Conservation (phyloP, 1,140 invertebrate genomes). For the Drosophila parvula region DNA sequence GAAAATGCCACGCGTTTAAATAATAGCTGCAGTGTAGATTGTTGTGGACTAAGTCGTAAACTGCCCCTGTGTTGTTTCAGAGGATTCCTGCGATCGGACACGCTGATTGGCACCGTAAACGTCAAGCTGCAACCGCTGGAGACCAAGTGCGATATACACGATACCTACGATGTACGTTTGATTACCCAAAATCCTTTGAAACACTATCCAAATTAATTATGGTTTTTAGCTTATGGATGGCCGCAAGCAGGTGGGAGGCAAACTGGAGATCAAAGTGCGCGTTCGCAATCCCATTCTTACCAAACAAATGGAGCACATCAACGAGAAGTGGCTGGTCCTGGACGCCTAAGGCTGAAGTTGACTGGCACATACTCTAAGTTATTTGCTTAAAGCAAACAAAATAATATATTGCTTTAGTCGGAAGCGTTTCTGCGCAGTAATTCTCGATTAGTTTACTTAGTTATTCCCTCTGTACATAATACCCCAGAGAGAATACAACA, state of each 20-base stretch:
- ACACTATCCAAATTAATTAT: constrained; percentile 18
- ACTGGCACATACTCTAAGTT: not conserved
- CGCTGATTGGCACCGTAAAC: constrained; percentile 92
- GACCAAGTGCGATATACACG: constrained; percentile 93
- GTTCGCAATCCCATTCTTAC: constrained; percentile 95
- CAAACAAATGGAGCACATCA: constrained; percentile 95
- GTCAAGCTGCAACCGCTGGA: constrained; percentile 94
- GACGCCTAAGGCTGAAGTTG: constrained; percentile 83
- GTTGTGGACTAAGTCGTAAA: constrained; percentile 84
- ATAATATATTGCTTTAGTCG: constrained; percentile 33
- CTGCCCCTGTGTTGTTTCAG: constrained; percentile 88
- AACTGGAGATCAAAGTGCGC: constrained; percentile 95
- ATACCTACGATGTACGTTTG: constrained; percentile 94
- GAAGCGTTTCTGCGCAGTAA: not conserved
- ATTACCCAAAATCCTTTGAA: no score
- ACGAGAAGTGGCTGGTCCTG: constrained; percentile 96
- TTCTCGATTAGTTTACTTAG: constrained; percentile 12
- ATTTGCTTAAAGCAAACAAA: constrained; percentile 44
- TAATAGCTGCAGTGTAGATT: constrained; percentile 82
- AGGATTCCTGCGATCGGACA: constrained; percentile 94
- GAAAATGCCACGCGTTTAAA: constrained; percentile 46
- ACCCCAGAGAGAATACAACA: constrained; percentile 10
- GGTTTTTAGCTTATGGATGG: constrained; percentile 92
- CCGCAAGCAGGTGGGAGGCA: constrained; percentile 93
- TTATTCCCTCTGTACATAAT: constrained; percentile 22